Evolutionary conservation across 2,797 vertebrate species (phyloP).

Genomic region (Spinus olivaceus): DNA sequence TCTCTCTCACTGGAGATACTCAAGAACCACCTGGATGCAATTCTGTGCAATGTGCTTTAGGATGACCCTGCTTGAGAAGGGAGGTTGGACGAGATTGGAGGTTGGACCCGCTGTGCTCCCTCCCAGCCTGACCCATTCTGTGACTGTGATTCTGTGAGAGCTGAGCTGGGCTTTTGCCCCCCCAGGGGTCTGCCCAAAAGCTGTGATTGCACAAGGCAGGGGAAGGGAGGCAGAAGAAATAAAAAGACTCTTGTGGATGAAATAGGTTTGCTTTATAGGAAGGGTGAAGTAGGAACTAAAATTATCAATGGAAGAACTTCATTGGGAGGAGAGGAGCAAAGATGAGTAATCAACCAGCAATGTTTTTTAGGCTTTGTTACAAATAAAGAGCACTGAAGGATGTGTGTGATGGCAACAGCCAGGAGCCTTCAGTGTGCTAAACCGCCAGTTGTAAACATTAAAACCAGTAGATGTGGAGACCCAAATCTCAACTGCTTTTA

Average conservation of each 20-base stretch:
- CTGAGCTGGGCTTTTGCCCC: background rate
- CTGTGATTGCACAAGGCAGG: background rate
- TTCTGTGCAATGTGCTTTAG: background rate
- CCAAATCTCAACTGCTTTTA: background rate
- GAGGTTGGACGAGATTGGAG: background rate
- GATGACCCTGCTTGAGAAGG: background rate
- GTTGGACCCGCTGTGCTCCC: background rate
- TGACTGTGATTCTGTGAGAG: background rate
- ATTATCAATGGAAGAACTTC: background rate
- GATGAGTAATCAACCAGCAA: too few relatives aligned
- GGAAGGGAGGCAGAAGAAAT: background rate
- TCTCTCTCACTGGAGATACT: background rate
- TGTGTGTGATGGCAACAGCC: background rate
- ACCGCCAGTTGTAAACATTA: background rate
- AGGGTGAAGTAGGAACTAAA: background rate
- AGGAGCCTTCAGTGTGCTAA: background rate
- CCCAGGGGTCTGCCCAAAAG: background rate
- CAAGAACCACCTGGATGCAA: too few relatives aligned
- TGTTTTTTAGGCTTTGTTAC: accelerated
- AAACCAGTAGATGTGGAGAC: accelerated
- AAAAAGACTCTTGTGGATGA: background rate
- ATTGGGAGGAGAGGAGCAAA: background rate
- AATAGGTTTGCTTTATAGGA: background rate
- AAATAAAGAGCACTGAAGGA: accelerated
- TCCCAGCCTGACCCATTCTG: background rate